phyloP scores from a whole-genome alignment of 2,113 vertebrate genomes.

The Spea bombifrons region DNA sequence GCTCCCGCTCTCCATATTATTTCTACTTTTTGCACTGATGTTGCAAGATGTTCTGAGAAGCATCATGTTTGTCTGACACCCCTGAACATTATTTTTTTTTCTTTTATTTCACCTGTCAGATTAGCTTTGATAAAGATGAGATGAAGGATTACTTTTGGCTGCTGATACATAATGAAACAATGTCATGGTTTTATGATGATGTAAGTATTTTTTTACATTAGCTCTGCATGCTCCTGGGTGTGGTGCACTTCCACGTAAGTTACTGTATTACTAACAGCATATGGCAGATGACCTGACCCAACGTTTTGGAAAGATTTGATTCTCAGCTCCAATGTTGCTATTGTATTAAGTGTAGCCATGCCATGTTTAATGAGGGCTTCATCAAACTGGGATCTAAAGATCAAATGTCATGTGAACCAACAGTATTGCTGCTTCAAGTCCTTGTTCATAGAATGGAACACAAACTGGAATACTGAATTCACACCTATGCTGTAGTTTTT shows the following conservation, averaged over 20 bases:
- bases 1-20: too few relatives aligned
- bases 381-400: background rate
- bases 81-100: background rate
- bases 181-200: constrained; percentile 7
- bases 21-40: too few relatives aligned
- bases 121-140: background rate
- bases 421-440: background rate
- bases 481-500: too few relatives aligned
- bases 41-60: too few relatives aligned
- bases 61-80: too few relatives aligned
- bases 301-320: background rate
- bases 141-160: background rate
- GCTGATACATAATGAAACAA: constrained; percentile 4
- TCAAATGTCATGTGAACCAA: background rate
- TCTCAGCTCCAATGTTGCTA: background rate
- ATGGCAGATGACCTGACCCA: background rate
- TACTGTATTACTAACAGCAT: background rate
- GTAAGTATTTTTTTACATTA: constrained; percentile 5
- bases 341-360: background rate
- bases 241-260: constrained; percentile 3
- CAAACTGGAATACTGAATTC: too few relatives aligned
- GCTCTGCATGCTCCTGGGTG: constrained; percentile 12
- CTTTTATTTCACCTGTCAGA: background rate
- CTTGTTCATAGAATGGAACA: too few relatives aligned
- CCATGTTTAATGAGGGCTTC: background rate